phyloP scores from a whole-genome alignment of 1,140 invertebrate species.

The Danaus melanippus region DNA sequence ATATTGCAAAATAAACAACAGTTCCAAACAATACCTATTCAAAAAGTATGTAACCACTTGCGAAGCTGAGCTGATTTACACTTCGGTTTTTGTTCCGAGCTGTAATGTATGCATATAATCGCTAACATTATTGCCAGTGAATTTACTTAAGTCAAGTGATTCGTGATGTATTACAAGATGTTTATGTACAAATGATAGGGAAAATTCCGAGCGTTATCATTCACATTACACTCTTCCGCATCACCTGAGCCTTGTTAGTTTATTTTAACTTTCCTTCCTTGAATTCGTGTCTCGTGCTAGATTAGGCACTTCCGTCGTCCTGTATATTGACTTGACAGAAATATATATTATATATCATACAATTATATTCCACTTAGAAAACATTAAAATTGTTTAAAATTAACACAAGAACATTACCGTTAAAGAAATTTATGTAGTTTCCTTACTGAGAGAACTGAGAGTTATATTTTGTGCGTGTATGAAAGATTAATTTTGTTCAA shows the following conservation, averaged over 20 bases:
- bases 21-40: too few relatives aligned
- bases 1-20: too few relatives aligned
- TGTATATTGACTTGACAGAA: too few relatives aligned
- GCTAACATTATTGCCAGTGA: constrained; percentile 18
- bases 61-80: not conserved
- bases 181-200: constrained; percentile 27
- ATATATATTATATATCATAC: too few relatives aligned
- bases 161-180: constrained; percentile 39
- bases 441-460: not conserved
- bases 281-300: constrained; percentile 4
- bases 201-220: constrained; percentile 34
- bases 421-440: too few relatives aligned
- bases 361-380: too few relatives aligned
- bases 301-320: constrained; percentile 7
- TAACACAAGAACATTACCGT: too few relatives aligned
- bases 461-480: constrained; percentile 22
- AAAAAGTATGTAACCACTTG: too few relatives aligned
- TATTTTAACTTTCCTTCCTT: constrained; percentile 14
- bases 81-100: not conserved
- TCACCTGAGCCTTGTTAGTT: constrained; percentile 13
- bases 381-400: too few relatives aligned
- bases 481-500: constrained; percentile 29
- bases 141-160: constrained; percentile 22
- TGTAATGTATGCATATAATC: too few relatives aligned
- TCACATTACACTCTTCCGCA: constrained; percentile 10